Evolutionary conservation across 2,888 invertebrate species (phyloP).

Genomic region (Cerastis rubricosa): DNA sequence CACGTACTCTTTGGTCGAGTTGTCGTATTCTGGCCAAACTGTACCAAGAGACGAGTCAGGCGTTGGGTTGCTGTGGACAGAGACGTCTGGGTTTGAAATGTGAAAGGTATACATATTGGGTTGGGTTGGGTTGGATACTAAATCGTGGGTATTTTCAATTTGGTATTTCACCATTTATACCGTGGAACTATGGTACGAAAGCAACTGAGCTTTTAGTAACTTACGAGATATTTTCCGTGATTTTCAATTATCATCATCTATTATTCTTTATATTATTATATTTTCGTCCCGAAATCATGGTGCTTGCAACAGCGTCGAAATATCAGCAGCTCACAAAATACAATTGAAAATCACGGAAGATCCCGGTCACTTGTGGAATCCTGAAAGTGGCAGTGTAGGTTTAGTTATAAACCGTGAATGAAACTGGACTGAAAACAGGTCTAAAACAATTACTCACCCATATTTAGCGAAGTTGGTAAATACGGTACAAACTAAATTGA

Average conservation of each 20-base stretch:
- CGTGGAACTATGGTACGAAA: background rate
- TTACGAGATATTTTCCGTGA: too few relatives aligned
- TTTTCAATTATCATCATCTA: too few relatives aligned
- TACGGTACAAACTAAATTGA: slow-evolving; percentile 37
- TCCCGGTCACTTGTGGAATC: too few relatives aligned
- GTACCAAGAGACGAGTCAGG: slow-evolving; percentile 75
- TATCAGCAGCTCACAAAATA: too few relatives aligned
- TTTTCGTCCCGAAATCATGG: too few relatives aligned
- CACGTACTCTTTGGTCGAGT: slow-evolving; percentile 67
- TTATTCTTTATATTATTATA: too few relatives aligned
- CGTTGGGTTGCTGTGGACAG: slow-evolving; percentile 78
- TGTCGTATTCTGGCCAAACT: slow-evolving; percentile 77
- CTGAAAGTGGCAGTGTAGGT: too few relatives aligned
- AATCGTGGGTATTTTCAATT: background rate
- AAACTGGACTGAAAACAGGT: background rate
- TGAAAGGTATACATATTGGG: background rate
- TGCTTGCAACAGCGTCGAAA: too few relatives aligned
- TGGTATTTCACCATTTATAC: background rate
- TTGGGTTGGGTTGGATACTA: background rate
- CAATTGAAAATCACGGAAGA: too few relatives aligned
- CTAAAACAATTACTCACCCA: slow-evolving; percentile 25
- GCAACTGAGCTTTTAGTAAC: too few relatives aligned
- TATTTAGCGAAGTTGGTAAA: slow-evolving; percentile 49
- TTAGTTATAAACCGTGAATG: too few relatives aligned
- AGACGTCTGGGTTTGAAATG: background rate